Evolutionary conservation across 2,797 vertebrate genomes (phyloP).

Genomic region (Clarias laeviceps): DNA sequence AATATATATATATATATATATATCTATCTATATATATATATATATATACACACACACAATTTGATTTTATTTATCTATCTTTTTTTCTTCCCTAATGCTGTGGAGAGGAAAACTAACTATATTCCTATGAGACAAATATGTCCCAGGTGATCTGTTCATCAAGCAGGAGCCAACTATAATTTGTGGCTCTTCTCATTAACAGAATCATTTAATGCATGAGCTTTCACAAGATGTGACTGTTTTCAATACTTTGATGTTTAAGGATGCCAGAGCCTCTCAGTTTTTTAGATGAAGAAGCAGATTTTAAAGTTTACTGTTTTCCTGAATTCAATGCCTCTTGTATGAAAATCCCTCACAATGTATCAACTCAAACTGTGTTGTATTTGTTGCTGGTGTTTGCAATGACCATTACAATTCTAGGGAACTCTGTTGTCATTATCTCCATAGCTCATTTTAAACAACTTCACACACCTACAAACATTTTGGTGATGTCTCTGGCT

Average conservation of each 20-base stretch:
- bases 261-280: slow-evolving; percentile 15
- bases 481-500: slow-evolving; percentile 76
- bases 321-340: slow-evolving; percentile 60
- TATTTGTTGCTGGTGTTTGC: slow-evolving; percentile 61
- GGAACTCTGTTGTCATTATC: slow-evolving; percentile 75
- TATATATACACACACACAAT: too few species aligned
- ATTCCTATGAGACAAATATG: too few species aligned
- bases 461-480: slow-evolving; percentile 78
- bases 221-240: too few species aligned
- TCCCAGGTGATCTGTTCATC: too few species aligned
- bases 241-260: background rate
- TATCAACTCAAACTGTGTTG: slow-evolving; percentile 28
- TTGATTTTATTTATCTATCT: too few species aligned
- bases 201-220: too few species aligned
- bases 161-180: too few species aligned
- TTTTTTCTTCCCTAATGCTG: too few species aligned
- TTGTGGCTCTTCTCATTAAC: too few species aligned
- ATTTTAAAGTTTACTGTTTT: slow-evolving; percentile 54
- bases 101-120: too few species aligned
- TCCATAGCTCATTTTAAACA: slow-evolving; percentile 76
- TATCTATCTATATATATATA: too few species aligned
- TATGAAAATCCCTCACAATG: slow-evolving; percentile 37
- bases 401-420: slow-evolving; percentile 67
- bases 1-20: too few species aligned
- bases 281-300: background rate